phyloP scores from a whole-genome alignment of 2,888 invertebrate genomes.

The Portevinia maculata region DNA sequence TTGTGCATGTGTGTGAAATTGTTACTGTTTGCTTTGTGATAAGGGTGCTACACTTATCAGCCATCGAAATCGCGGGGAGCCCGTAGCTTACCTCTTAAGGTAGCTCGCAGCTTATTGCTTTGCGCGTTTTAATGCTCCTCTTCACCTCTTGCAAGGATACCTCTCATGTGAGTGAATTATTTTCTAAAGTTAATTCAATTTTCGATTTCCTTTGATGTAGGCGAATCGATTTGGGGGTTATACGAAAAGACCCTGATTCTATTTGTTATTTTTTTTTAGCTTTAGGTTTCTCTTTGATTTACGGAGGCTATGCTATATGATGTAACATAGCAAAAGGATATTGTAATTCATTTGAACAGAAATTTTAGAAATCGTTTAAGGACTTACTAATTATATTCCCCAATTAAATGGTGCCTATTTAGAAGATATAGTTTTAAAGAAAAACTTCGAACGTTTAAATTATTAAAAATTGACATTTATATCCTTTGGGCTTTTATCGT shows the following conservation, averaged over 20 bases:
- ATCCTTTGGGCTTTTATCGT: too few relatives aligned
- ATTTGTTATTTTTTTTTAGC: neutral
- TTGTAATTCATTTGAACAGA: too few relatives aligned
- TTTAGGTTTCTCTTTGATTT: slow-evolving; percentile 5
- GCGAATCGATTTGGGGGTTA: slow-evolving; percentile 12
- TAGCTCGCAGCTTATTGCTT: neutral
- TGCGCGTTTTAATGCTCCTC: slow-evolving; percentile 12
- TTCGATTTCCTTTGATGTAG: slow-evolving; percentile 33
- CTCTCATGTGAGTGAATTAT: slow-evolving; percentile 28
- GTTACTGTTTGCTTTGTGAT: slow-evolving; percentile 50
- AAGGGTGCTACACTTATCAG: slow-evolving; percentile 41
- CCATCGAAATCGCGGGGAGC: neutral
- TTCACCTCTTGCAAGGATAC: slow-evolving; percentile 35
- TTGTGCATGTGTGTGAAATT: slow-evolving; percentile 4
- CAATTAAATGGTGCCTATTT: too few relatives aligned
- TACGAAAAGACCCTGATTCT: neutral
- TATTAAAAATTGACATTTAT: too few relatives aligned
- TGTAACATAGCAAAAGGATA: neutral
- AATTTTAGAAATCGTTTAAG: too few relatives aligned
- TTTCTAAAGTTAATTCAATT: slow-evolving; percentile 13
- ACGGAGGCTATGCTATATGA: neutral
- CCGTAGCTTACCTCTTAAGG: neutral
- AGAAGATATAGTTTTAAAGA: too few relatives aligned
- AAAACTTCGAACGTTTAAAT: too few relatives aligned
- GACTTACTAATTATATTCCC: neutral